phyloP scores from a whole-genome alignment of 2,113 vertebrate genomes.

The Eurystomus gularis region DNA sequence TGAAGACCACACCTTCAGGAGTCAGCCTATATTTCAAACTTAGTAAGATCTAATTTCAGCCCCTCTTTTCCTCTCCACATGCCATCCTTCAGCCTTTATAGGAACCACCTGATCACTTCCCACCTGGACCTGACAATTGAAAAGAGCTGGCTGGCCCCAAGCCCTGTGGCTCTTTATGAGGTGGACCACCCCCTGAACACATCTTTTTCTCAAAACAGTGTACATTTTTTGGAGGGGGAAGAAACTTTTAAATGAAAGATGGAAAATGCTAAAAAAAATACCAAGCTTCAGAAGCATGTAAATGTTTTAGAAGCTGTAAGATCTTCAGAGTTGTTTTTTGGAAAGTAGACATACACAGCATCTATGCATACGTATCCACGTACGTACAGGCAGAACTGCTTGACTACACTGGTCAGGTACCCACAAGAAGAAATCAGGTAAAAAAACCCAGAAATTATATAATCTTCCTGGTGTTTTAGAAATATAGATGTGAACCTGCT shows the following conservation, averaged over 20 bases:
- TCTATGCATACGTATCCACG: not conserved
- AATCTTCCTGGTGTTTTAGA: not conserved
- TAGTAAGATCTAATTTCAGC: not conserved
- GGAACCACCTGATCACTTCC: conserved; percentile 19
- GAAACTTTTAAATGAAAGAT: not conserved
- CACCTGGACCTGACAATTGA: conserved; percentile 34
- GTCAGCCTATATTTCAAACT: not conserved
- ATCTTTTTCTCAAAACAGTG: not conserved
- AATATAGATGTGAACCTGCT: not conserved
- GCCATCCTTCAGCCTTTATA: not conserved
- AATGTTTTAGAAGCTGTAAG: not conserved
- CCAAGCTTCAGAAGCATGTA: not conserved
- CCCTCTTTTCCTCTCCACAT: not conserved
- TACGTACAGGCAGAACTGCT: not conserved
- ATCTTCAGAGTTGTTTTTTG: not conserved
- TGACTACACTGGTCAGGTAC: not conserved
- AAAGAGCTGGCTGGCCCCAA: conserved; percentile 9
- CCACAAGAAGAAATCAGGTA: not conserved
- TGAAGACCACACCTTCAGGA: not conserved
- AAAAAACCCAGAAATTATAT: not conserved
- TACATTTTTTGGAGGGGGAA: not conserved
- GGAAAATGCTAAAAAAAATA: not conserved
- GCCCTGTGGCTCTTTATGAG: not conserved
- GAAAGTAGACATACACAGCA: not conserved
- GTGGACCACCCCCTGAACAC: not conserved